Base-by-base conservation (phyloP, 2,797 vertebrate genomes). In the Euphonia xanthogaster region DNA sequence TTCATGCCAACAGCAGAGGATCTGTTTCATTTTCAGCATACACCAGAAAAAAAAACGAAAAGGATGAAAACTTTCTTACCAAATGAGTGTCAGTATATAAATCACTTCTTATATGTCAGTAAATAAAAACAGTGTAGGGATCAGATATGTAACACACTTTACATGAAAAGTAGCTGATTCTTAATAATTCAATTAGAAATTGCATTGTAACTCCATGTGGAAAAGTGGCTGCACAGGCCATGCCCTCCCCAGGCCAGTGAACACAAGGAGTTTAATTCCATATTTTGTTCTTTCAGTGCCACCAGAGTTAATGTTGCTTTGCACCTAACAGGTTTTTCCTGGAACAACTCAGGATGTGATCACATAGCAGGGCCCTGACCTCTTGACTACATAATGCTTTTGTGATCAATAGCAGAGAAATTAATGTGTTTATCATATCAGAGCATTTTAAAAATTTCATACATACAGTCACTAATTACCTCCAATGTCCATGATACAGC, bases 391-490 rank as follows among this genome's bases (percentile, higher is more conserved):
- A 91, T 96, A 97, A 97, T 95, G 93, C 74, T 95, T 97, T 95
- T 94, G 67, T 90, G 86, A 98, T 98, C 96, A 81, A 97, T 97
- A 97, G 55, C 75, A 93, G 45, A 93, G 85, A 96, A 97, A 96
- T 97, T 88, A 80, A 95, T 93, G 85, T 79, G 89, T 94, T 97
- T 88, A 96, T 92, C 76, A 72, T 92, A 96, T 76, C 86, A 57
- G 44, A 71, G 33, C 68, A 57, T 74, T 90, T 88, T 86, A n/a
- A 86, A 91, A 81, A 71, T 84, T 80, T 86, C 84, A 89, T 94
- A 57, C 37, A 16, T 51, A 33, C 35, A 24, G 15, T 90, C 88
- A 74, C 93, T 94, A 88, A 95, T 95, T 94, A 94, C 82, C 82
- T 79, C 77, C 80, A 67, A 55, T 45, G 72, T 42, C 68, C 73